Conservation (phyloP, 2,113 vertebrate species). For the Triplophysa siluroides region DNA sequence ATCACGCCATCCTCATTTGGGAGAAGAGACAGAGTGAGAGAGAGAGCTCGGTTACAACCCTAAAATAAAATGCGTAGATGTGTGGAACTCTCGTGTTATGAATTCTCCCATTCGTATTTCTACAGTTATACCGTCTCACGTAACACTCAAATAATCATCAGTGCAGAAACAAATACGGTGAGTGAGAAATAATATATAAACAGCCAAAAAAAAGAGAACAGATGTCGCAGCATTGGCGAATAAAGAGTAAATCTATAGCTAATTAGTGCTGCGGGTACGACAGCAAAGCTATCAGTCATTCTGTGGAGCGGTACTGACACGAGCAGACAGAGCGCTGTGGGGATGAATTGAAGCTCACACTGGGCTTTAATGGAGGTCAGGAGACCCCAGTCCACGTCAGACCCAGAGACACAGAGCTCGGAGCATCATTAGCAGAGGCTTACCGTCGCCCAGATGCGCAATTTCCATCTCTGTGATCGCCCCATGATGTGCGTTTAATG, state of each 20-base stretch:
- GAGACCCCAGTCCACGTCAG: conserved; percentile 18
- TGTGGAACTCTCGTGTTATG: too few relatives aligned
- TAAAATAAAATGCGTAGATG: too few relatives aligned
- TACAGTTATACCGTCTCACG: too few relatives aligned
- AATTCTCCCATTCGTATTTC: background rate
- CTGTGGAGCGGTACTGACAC: conserved; percentile 9
- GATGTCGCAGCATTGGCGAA: conserved; percentile 31
- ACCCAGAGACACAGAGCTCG: conserved; percentile 25
- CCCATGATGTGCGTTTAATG: conserved; percentile 37
- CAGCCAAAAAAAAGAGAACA: conserved; percentile 12
- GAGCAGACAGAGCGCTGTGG: background rate
- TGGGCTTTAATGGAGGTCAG: conserved; percentile 47
- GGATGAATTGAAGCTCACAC: conserved; percentile 31
- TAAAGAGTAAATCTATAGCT: conserved; percentile 42
- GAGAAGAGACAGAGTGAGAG: background rate
- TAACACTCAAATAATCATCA: too few relatives aligned
- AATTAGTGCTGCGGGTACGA: conserved; percentile 26
- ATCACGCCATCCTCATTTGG: conserved; percentile 53
- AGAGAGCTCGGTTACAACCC: background rate
- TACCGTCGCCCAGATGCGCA: conserved; percentile 1
- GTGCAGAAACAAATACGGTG: too few relatives aligned
- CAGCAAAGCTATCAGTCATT: conserved; percentile 45
- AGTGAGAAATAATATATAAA: conserved; percentile 19
- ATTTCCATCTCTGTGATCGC: conserved; percentile 33
- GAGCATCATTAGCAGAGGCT: conserved; percentile 33